Evolutionary conservation across 2,888 invertebrate species (phyloP).

Genomic region (Dermolepida albohirtum): DNA sequence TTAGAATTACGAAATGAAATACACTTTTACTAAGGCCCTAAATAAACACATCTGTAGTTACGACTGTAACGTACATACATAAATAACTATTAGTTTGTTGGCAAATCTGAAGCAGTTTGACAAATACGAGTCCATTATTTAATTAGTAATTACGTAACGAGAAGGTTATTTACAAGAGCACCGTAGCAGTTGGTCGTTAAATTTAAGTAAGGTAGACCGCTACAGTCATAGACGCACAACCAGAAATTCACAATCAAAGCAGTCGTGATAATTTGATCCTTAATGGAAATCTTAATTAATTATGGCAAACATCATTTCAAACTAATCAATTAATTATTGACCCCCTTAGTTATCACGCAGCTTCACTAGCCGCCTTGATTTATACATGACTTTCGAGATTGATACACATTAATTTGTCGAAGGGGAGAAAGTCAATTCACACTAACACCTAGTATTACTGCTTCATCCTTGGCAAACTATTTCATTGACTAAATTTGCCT

Average conservation of each 20-base stretch:
- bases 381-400: conserved; percentile 39
- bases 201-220: conserved; percentile 40
- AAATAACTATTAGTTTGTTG: conserved; percentile 27
- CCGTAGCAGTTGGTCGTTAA: conserved; percentile 27
- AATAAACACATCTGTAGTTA: too few species aligned
- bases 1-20: too few species aligned
- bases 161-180: conserved; percentile 27
- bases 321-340: conserved; percentile 42
- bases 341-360: conserved; percentile 37
- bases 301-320: conserved; percentile 34
- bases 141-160: conserved; percentile 41
- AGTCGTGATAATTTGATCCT: conserved; percentile 42
- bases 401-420: conserved; percentile 34
- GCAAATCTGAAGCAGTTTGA: conserved; percentile 16
- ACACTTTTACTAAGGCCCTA: too few species aligned
- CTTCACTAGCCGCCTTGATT: conserved; percentile 30
- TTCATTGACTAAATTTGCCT: too few species aligned
- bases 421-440: neutral
- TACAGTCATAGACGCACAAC: conserved; percentile 15
- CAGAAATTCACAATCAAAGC: conserved; percentile 42
- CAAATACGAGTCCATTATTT: conserved; percentile 42
- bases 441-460: too few species aligned
- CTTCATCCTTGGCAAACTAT: too few species aligned
- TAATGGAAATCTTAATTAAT: conserved; percentile 44
- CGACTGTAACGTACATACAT: neutral